Percentiles rank a stretch among this genome's conserved stretches.
phyloP scores from a whole-genome alignment of 2,888 invertebrate genomes.

The Calliscelio sp. region DNA sequence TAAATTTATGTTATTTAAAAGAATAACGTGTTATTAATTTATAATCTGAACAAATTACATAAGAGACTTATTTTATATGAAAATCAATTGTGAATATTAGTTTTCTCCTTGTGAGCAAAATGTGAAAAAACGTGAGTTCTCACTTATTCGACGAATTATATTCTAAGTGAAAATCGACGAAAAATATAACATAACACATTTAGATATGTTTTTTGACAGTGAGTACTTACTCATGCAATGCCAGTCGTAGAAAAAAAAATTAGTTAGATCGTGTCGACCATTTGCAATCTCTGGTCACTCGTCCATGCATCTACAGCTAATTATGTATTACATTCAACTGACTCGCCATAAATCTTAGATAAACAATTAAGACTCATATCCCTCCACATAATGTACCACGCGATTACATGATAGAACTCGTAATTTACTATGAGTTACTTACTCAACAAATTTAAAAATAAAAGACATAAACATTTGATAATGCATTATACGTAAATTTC shows the following conservation, averaged over 20 bases:
- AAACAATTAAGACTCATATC: slow-evolving; percentile 82
- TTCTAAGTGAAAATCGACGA: slow-evolving; percentile 34
- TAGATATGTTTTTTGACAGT: slow-evolving; percentile 47
- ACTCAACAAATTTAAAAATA: slow-evolving; percentile 23
- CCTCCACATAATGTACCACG: slow-evolving; percentile 77
- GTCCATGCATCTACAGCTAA: slow-evolving; percentile 56
- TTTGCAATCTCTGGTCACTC: slow-evolving; percentile 39
- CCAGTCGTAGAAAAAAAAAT: slow-evolving; percentile 51
- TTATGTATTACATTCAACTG: slow-evolving; percentile 59
- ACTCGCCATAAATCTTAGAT: slow-evolving; percentile 80
- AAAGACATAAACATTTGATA: slow-evolving; percentile 40
- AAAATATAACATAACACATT: slow-evolving; percentile 23
- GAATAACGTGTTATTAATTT: no score
- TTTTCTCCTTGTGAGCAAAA: slow-evolving; percentile 61
- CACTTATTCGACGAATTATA: slow-evolving; percentile 35
- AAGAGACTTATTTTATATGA: neutral
- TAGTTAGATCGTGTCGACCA: slow-evolving; percentile 47
- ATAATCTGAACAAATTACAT: no score
- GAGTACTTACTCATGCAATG: slow-evolving; percentile 39
- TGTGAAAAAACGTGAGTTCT: slow-evolving; percentile 34
- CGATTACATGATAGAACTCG: slow-evolving; percentile 46
- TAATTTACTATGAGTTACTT: no score
- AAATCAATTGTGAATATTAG: slow-evolving; percentile 53
- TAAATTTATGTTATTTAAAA: no score
- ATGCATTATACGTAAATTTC: slow-evolving; percentile 32